Evolutionary conservation across 2,797 vertebrate species (phyloP).

Genomic region (Oryzias dopingdopingensis): DNA sequence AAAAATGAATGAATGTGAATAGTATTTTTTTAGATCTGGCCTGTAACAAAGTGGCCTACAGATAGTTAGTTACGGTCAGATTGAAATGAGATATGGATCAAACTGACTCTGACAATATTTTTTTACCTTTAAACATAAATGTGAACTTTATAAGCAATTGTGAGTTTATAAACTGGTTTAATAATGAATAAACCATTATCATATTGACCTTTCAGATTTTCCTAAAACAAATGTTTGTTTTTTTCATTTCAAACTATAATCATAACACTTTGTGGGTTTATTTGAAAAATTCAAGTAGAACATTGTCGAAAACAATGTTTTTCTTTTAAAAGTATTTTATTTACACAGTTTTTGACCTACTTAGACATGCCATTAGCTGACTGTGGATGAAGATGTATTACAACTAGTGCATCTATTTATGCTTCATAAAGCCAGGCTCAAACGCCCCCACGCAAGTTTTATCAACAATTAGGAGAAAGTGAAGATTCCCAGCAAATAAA

Average conservation of each 20-base stretch:
- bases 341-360: constrained; percentile 39
- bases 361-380: constrained; percentile 26
- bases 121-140: neutral
- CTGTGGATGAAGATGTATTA: constrained; percentile 38
- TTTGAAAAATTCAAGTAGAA: too few relatives aligned
- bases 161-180: too few relatives aligned
- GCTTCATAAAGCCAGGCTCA: constrained; percentile 24
- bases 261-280: too few relatives aligned
- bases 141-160: neutral
- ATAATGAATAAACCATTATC: too few relatives aligned
- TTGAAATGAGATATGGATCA: neutral
- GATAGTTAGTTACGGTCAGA: neutral
- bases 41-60: neutral
- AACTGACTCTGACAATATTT: neutral
- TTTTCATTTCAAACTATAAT: too few relatives aligned
- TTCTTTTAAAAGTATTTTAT: too few relatives aligned
- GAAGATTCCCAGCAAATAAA: constrained; percentile 48
- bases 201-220: too few relatives aligned
- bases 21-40: neutral
- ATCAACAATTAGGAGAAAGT: constrained; percentile 8
- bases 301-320: too few relatives aligned
- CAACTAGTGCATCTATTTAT: constrained; percentile 13
- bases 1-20: neutral
- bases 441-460: constrained; percentile 26
- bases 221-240: too few relatives aligned